Evolutionary conservation across 2,888 invertebrate genomes (phyloP), one percentile per base, ranked within the genome.

Genomic region (Bombyx huttoni): DNA sequence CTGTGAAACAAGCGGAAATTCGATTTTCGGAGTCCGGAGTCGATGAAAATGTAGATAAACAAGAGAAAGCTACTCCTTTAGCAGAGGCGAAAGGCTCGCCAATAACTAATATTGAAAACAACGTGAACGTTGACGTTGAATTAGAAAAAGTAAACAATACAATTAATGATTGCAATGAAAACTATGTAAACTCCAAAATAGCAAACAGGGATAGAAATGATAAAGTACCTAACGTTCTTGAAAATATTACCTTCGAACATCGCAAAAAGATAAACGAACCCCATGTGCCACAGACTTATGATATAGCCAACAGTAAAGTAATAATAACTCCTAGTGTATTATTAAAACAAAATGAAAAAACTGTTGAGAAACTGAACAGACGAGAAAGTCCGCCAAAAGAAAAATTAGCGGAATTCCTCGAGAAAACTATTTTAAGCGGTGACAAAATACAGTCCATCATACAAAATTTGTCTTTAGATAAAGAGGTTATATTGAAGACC

Each of bases 341-440:
- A 48, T 57, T 75, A 49, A 72, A 70, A 57, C 62, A 62, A 54
- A 65, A 64, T 49, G 66, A 70, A 57, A 71, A 70, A 54, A 52
- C 62, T 13, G 58, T 56, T 13, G 67, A 66, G 58, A 70, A 67
- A 52, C 51, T 56, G 24, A 48, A 57, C 12, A 80, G 79, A 67
- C 73, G 84, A 9, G 81, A 82, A 46, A 86, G 86, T 63, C 87
- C 87, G 48, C 86, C 87, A 34, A 87, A 82, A 70, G 87, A 86
- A 62, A 76, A 75, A 57, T 69, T 88, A 52, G 72, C 83, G 8
- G 81, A 85, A 63, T 88, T 84, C 61, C 64, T 87, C 40, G 87
- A 87, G 62, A 87, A 87, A 71, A 85, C 84, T 56, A 73, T 87
- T 67, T 77, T 86, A 51, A 78, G 79, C 56, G 80, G 85, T 68